phyloP scores from a whole-genome alignment of 2,113 vertebrate genomes.

The Micromys minutus region DNA sequence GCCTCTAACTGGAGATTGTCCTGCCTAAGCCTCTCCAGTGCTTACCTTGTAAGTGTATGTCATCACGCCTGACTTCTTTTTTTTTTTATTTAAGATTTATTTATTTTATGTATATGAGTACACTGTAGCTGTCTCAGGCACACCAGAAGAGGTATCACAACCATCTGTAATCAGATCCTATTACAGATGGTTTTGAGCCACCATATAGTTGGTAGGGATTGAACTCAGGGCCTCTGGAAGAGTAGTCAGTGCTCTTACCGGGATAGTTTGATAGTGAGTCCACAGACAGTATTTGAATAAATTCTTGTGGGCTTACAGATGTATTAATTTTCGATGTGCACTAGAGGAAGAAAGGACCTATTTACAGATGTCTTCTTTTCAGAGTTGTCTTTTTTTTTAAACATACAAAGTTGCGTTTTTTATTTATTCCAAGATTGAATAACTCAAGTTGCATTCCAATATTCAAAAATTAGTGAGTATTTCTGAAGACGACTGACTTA shows the following conservation, averaged over 20 bases:
- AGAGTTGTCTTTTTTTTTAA: not conserved
- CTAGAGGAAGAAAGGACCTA: not conserved
- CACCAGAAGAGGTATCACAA: too few species aligned
- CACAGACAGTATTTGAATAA: not conserved
- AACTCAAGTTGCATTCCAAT: not conserved
- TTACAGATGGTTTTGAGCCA: too few species aligned
- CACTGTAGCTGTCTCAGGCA: too few species aligned
- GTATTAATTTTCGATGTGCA: not conserved
- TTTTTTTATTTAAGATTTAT: too few species aligned
- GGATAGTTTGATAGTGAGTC: not conserved
- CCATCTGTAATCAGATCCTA: too few species aligned
- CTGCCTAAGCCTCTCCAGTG: not conserved
- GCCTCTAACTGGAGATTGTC: not conserved
- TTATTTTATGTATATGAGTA: too few species aligned
- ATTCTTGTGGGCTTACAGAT: not conserved
- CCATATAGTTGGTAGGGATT: too few species aligned
- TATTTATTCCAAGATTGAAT: not conserved
- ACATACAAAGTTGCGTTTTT: not conserved
- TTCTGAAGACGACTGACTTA: not conserved
- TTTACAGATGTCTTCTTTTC: not conserved
- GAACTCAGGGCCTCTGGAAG: too few species aligned
- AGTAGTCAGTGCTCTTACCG: too few species aligned
- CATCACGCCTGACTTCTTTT: not conserved
- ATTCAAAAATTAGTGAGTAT: slow-evolving; percentile 33
- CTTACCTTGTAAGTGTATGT: not conserved